phyloP scores from a whole-genome alignment of 2,113 vertebrate genomes.

The Nicator chloris region DNA sequence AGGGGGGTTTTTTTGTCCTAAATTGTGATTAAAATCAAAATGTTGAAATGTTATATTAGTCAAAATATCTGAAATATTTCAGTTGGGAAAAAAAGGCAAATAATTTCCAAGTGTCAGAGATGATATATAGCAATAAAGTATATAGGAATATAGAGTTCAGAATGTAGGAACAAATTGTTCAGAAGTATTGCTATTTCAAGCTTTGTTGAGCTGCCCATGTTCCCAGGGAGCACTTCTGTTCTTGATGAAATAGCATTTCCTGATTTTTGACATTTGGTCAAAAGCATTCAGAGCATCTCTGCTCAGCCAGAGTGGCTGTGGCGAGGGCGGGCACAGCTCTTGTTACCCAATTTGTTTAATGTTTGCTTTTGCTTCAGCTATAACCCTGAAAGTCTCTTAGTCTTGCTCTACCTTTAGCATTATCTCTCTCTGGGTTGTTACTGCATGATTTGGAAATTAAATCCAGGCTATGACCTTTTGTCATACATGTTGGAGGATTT shows the following conservation, averaged over 20 bases:
- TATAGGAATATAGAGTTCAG: conserved; percentile 6
- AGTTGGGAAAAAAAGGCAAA: neutral
- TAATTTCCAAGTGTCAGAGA: conserved; percentile 29
- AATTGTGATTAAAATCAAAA: conserved; percentile 8
- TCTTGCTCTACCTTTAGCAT: neutral
- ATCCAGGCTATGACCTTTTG: neutral
- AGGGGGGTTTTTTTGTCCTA: neutral
- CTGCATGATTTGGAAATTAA: neutral
- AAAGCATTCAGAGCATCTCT: neutral
- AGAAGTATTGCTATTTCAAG: conserved; percentile 38
- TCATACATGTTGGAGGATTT: neutral
- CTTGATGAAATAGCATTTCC: conserved; percentile 20
- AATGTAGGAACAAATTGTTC: conserved; percentile 50
- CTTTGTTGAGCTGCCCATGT: conserved; percentile 5
- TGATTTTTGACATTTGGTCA: conserved; percentile 10
- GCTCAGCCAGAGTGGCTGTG: neutral
- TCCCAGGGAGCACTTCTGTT: conserved; percentile 14
- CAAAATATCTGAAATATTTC: neutral
- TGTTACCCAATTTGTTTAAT: conserved; percentile 25
- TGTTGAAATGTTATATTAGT: neutral
- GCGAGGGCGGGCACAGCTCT: neutral
- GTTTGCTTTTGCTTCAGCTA: conserved; percentile 13
- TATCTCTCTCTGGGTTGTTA: neutral
- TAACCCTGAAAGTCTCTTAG: neutral
- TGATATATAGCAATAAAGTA: conserved; percentile 26